phyloP scores from a whole-genome alignment of 2,113 vertebrate genomes.

The Grallaria varia region DNA sequence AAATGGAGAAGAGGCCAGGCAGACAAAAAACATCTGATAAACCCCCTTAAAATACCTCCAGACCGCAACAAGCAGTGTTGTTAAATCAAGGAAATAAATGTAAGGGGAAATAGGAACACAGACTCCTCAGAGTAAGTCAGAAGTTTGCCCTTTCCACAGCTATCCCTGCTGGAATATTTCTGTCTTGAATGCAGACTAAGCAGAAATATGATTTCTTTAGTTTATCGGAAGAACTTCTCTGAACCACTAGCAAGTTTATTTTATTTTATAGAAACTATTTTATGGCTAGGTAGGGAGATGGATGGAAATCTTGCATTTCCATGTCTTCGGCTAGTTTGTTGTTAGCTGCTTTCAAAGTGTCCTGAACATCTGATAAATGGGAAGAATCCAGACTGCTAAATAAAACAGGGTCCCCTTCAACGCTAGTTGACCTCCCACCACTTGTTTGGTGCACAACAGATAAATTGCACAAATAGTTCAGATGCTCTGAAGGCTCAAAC shows the following conservation, averaged over 20 bases:
- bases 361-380: not conserved
- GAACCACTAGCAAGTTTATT: not conserved
- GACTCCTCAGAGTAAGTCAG: not conserved
- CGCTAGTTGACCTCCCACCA: not conserved
- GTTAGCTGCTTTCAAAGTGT: not conserved
- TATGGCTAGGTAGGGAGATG: not conserved
- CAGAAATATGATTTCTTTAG: not conserved
- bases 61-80: not conserved
- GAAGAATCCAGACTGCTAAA: not conserved
- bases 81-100: not conserved
- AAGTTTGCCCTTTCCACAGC: not conserved
- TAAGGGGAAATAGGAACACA: not conserved
- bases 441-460: not conserved
- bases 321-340: not conserved
- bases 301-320: not conserved
- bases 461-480: not conserved
- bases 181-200: not conserved
- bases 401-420: not conserved
- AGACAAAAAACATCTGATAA: not conserved
- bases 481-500: not conserved
- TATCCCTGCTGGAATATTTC: not conserved
- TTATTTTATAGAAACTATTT: not conserved
- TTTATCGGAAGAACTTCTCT: not conserved
- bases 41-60: not conserved
- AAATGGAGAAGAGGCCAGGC: not conserved